Evolutionary conservation across 1,140 invertebrate genomes (phyloP), one percentile per base, ranked within the genome.

Genomic region (Nixonia krombeini): DNA sequence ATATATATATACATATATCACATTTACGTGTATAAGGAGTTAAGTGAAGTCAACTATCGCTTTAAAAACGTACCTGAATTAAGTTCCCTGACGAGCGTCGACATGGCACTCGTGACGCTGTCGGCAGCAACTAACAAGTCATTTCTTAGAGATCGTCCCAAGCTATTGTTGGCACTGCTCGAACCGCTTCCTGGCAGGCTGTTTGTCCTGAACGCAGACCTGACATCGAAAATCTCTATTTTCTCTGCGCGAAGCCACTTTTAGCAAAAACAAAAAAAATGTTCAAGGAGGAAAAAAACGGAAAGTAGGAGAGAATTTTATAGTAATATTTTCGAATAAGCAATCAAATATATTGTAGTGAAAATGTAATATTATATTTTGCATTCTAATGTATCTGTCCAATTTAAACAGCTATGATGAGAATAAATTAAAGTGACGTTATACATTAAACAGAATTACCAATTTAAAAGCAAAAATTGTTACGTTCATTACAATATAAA

Each of bases 61-160:
- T 5, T 10, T 33, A 31, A 35, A 35, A 63, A 72, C 79, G 76
- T 87, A 93, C 92, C 95, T 88, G 95, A 95, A 86, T 98, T 97
- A 17, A 98, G 89, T 88, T 97, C 96, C 84, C 94, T 89, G 46
- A 98, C 96, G 65, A 98, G 90, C 28, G 94, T 96, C 42, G 95
- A 97, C 94, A 98, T 97, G 38, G 96, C 96, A 86, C 95, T 96
- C 41, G 96, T 97, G 45, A 97, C 95, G 41, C 94, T 97, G 85
- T 98, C 95, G 45, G 96, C 95, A 37, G 96, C 95, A 74, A 95
- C 92, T 58, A 96, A 87, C 26, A 96, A 87, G 85, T 97, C 94
- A 78, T 94, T 94, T 70, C 92, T 86, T 52, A 94, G 86, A 61
- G 90, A 91, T 72, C 91, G 85, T 73, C 89, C 89, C 84, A 87